Base-by-base conservation (phyloP, 2,113 vertebrate genomes). In the Podilymbus podiceps region DNA sequence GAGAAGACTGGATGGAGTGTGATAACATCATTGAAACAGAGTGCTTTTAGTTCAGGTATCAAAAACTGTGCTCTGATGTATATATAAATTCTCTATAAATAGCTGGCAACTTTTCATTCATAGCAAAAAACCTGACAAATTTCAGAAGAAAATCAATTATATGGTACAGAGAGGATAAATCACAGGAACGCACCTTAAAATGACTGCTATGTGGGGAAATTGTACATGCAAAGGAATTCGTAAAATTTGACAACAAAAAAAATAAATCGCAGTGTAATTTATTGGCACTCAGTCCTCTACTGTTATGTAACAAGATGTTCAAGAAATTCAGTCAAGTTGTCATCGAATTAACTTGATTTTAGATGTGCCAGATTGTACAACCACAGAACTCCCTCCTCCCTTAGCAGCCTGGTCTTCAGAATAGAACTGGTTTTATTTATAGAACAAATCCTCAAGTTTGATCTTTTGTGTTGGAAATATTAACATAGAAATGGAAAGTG, bases 201-300 rank as follows among this genome's bases (percentile, higher is more conserved):
- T 66, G 15, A 52, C 52, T 0, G 1, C 21, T 71, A 11, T 12
- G 18, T 11, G 1, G 13, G 11, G 12, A 77, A 90, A 21, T 1
- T 68, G 87, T 89, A 23, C 6, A 18, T 31, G 19, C 5, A 88
- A 88, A 82, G 11, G 14, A 91, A 59, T 5, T 12, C 33, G 21
- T 28, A 83, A 93, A 69, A 85, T 59, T 62, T 85, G n/a, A 28
- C 28, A 55, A 8, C 10, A 14, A 47, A 55, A 59, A 42, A 46
- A 24, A 10, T 28, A 24, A 47, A 56, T 31, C 15, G 49, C 13
- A 9, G 5, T 80, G 20, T 44, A 73, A 66, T 67, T 86, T 85
- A 56, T 47, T 64, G 6, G 6, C 15, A 67, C 12, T 71, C 38
- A 22, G 25, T 77, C 33, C 11, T 82, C 38, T 64, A 30, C 30